These are phyloP conservation scores for Beris chalybata DNA, from an alignment of 2,888 invertebrate species.

Conservation along the genomic window DNA sequence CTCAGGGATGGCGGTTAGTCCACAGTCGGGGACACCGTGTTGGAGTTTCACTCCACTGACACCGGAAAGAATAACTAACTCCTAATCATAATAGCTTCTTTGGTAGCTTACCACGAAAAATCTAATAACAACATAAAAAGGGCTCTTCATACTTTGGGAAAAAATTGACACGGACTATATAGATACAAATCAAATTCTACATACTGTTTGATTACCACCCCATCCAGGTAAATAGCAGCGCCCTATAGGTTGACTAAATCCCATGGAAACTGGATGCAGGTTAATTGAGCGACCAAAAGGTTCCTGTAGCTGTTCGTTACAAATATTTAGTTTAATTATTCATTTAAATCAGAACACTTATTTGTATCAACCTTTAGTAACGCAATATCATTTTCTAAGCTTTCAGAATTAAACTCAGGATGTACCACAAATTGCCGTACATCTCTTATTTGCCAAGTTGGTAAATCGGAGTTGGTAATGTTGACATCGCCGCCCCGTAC, in stretches of 20 bases:
- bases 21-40: no score
- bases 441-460: constrained; percentile 8
- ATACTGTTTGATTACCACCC: background rate
- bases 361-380: constrained; percentile 1
- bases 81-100: no score
- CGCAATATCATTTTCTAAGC: constrained; percentile 13
- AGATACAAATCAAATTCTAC: no score
- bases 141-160: no score
- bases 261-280: background rate
- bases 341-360: background rate
- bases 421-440: constrained; percentile 16
- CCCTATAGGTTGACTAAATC: background rate
- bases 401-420: constrained; percentile 12
- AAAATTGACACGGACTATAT: no score
- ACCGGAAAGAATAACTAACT: no score
- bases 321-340: background rate
- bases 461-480: background rate
- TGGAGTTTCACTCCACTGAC: no score
- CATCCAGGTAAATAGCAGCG: constrained; percentile 14
- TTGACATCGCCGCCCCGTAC: constrained; percentile 19
- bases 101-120: no score
- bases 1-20: no score
- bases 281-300: constrained; percentile 11
- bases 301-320: background rate
- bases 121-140: no score